Percentiles rank a stretch among this genome's conserved stretches.
phyloP scores from a whole-genome alignment of 1,140 invertebrate species.

The Spodoptera frugiperda region DNA sequence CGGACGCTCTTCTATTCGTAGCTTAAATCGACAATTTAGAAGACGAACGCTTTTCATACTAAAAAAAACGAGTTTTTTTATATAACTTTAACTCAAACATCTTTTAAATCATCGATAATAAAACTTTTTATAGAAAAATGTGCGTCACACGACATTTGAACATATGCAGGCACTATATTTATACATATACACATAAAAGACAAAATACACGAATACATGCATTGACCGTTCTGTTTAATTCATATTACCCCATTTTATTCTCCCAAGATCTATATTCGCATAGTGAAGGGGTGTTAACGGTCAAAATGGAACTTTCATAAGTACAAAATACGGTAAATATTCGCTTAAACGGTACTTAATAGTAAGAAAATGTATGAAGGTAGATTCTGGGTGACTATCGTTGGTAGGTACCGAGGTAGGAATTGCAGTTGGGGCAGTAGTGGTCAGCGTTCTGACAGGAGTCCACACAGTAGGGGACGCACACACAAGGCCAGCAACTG shows the following conservation, averaged over 20 bases:
- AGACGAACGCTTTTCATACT: too few relatives aligned
- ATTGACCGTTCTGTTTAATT: not conserved
- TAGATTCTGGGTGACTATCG: constrained; percentile 47
- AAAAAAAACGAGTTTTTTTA: too few relatives aligned
- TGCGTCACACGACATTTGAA: not conserved
- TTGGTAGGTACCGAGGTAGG: constrained; percentile 87
- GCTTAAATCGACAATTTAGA: too few relatives aligned
- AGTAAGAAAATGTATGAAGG: not conserved
- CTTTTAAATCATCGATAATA: not conserved
- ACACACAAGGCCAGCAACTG: constrained; percentile 88
- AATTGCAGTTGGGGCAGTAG: constrained; percentile 89
- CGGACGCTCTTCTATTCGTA: too few relatives aligned
- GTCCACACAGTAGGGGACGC: constrained; percentile 89
- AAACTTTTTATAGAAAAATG: not conserved
- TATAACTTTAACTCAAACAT: not conserved
- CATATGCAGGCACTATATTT: constrained; percentile 12
- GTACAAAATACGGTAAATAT: constrained; percentile 28
- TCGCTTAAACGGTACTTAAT: not conserved
- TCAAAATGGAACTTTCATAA: not conserved
- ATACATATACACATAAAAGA: not conserved
- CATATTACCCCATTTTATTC: not conserved
- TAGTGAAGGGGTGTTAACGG: not conserved
- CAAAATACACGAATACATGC: not conserved
- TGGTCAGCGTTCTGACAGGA: constrained; percentile 88
- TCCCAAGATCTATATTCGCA: not conserved